Percentiles rank a stretch among this genome's conserved stretches.
Evolutionary conservation across 2,113 vertebrate species (phyloP).

Genomic region (Bettongia penicillata): DNA sequence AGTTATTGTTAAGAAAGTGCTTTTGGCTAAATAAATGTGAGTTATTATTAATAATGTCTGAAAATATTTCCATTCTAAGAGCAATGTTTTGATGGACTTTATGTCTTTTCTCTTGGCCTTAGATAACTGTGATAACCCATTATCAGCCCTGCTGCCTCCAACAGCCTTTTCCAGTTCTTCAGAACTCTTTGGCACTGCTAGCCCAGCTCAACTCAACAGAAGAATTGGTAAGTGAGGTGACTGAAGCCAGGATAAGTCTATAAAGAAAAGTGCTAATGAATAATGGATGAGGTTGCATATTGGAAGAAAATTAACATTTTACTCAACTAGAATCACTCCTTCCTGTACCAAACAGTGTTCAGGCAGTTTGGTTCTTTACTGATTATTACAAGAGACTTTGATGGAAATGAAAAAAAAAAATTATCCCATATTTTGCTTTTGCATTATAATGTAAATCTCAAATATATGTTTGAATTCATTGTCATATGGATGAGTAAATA

Average conservation of each 20-base stretch:
- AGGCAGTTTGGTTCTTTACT: conserved; percentile 30
- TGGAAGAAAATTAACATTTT: background rate
- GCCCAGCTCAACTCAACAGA: conserved; percentile 92
- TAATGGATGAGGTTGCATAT: background rate
- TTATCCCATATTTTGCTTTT: background rate
- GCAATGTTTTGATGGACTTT: background rate
- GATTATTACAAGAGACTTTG: background rate
- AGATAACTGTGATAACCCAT: conserved; percentile 91
- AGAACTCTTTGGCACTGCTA: conserved; percentile 86
- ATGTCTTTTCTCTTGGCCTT: conserved; percentile 74
- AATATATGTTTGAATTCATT: background rate
- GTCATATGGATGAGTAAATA: background rate
- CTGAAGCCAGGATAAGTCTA: background rate
- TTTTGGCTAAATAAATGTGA: background rate
- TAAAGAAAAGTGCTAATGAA: conserved; percentile 1
- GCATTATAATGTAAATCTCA: background rate
- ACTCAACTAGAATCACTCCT: background rate
- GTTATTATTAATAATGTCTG: background rate
- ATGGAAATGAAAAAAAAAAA: background rate
- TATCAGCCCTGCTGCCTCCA: conserved; percentile 88
- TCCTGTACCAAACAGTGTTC: background rate
- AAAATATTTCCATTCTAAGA: background rate
- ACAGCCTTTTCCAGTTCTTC: conserved; percentile 95
- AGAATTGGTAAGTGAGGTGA: conserved; percentile 89
- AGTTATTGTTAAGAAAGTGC: background rate